Evolutionary conservation across 2,113 vertebrate species (phyloP).

Genomic region (Ceratotherium simum): DNA sequence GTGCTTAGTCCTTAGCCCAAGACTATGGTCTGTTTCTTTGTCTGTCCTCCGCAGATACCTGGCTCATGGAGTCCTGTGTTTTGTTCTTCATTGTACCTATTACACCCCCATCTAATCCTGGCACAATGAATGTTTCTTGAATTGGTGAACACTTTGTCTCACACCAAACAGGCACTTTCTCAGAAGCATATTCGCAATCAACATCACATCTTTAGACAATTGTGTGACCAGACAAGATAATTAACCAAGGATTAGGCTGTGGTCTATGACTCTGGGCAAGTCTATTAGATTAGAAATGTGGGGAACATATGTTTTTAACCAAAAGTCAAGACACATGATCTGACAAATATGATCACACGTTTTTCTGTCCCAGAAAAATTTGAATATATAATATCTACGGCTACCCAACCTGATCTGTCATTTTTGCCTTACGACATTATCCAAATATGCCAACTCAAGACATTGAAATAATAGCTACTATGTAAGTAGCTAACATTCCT

Average conservation of each 20-base stretch:
- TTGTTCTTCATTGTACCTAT: not conserved
- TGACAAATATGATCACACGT: slow-evolving; percentile 36
- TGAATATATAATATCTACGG: not conserved
- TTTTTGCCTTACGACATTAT: not conserved
- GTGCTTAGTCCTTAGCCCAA: not conserved
- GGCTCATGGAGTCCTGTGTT: not conserved
- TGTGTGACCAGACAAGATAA: slow-evolving; percentile 2
- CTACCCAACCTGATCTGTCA: not conserved
- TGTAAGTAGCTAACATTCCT: not conserved
- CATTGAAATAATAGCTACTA: not conserved
- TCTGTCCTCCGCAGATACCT: not conserved
- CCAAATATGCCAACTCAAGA: not conserved
- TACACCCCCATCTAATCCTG: not conserved
- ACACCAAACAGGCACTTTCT: not conserved
- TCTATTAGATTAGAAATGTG: not conserved
- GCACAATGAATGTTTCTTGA: not conserved
- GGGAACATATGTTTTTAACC: slow-evolving; percentile 8
- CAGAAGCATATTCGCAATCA: slow-evolving; percentile 20
- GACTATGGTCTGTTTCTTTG: not conserved
- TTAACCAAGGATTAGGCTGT: slow-evolving; percentile 9
- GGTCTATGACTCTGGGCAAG: not conserved
- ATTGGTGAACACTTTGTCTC: slow-evolving; percentile 33
- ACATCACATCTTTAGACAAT: not conserved
- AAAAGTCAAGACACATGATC: slow-evolving; percentile 31
- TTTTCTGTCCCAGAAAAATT: not conserved